phyloP scores from a whole-genome alignment of 2,113 vertebrate genomes.

The Urocolius indicus region DNA sequence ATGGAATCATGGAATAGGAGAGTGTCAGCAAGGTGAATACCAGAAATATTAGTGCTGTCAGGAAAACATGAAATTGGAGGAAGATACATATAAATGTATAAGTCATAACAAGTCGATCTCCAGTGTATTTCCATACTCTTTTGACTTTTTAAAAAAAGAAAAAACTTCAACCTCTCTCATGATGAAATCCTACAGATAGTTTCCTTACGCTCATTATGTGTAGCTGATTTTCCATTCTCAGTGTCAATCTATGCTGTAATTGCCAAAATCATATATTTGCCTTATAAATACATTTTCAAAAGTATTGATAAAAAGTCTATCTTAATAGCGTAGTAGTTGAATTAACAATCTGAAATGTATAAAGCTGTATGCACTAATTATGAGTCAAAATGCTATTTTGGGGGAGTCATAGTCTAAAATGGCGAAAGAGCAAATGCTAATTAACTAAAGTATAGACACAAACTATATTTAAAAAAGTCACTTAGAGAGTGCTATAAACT shows the following conservation, averaged over 20 bases:
- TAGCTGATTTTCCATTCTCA: background rate
- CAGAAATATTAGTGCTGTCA: background rate
- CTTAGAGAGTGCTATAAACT: background rate
- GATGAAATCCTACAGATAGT: background rate
- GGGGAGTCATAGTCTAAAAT: background rate
- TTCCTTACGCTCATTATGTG: background rate
- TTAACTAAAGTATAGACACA: background rate
- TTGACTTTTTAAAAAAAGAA: background rate
- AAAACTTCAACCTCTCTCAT: background rate
- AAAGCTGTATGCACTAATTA: background rate
- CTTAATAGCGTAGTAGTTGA: background rate
- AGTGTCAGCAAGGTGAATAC: fast-evolving
- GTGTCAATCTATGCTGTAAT: background rate
- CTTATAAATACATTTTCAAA: background rate
- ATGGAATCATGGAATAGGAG: background rate
- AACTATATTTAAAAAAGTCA: background rate
- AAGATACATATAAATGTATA: background rate
- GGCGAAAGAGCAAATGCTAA: background rate
- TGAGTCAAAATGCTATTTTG: background rate
- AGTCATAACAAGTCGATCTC: background rate
- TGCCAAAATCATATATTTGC: background rate
- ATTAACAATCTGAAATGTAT: background rate
- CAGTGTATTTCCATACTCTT: background rate
- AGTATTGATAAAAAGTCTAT: background rate
- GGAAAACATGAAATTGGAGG: background rate